A percentile compares a stretch with the other conserved stretches of the same genome.
Conservation (phyloP, 92 coral and sea anemone species). For the Bergia sp. region DNA sequence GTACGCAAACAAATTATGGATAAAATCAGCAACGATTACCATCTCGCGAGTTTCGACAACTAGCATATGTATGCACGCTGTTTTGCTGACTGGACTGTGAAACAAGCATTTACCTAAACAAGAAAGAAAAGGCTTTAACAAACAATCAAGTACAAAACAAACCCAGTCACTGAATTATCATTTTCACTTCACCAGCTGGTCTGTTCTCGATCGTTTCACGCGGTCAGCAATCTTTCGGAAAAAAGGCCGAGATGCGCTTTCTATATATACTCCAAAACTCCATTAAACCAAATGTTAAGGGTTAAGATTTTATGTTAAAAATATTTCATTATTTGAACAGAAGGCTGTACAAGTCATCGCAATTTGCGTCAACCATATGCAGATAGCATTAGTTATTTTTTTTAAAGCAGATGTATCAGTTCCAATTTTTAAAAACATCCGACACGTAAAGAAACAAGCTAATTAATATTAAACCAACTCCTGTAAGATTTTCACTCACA, state of each 20-base stretch:
- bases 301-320: background rate
- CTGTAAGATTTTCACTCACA: background rate
- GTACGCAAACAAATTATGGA: background rate
- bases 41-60: background rate
- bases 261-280: background rate
- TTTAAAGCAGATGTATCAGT: background rate
- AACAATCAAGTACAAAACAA: slow-evolving; percentile 14
- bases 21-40: background rate
- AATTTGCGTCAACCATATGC: background rate
- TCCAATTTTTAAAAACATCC: background rate
- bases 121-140: slow-evolving; percentile 13
- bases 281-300: background rate
- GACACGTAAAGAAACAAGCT: background rate
- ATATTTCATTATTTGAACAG: background rate
- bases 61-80: background rate
- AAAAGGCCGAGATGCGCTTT: background rate
- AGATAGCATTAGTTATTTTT: too few species aligned
- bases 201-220: background rate
- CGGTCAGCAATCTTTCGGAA: background rate
- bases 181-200: background rate
- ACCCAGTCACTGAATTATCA: background rate
- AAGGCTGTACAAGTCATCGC: background rate
- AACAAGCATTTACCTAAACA: background rate
- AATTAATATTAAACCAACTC: background rate
- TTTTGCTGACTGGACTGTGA: background rate